Evolutionary conservation across 2,888 invertebrate species (phyloP).

Genomic region (Cerastoderma edule): DNA sequence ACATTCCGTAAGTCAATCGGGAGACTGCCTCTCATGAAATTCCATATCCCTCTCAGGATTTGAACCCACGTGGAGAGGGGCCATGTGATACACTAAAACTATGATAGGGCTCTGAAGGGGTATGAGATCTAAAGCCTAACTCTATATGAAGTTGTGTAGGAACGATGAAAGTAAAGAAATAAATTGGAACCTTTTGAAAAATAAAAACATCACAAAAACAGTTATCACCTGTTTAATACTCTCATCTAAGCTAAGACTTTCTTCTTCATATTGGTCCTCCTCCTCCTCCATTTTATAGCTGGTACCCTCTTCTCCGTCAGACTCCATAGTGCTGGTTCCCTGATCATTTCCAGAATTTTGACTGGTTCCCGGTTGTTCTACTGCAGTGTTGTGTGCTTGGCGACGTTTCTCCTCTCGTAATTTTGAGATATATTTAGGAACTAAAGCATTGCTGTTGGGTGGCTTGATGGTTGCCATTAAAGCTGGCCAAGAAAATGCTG

Average conservation of each 20-base stretch:
- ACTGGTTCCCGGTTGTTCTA: not conserved
- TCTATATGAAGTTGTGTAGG: too few relatives aligned
- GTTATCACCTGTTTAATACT: too few relatives aligned
- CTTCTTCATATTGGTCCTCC: not conserved
- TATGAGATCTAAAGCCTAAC: too few relatives aligned
- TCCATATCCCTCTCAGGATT: too few relatives aligned
- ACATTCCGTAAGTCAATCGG: too few relatives aligned
- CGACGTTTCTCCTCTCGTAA: not conserved
- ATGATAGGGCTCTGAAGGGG: too few relatives aligned
- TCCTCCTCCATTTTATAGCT: not conserved
- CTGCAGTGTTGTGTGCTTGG: not conserved
- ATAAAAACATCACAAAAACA: too few relatives aligned
- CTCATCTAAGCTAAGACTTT: conserved; percentile 7
- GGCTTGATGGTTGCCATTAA: conserved; percentile 69
- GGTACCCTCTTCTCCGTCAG: not conserved
- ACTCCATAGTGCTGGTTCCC: not conserved
- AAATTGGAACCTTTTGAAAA: too few relatives aligned
- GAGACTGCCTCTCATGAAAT: too few relatives aligned
- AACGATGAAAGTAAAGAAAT: too few relatives aligned
- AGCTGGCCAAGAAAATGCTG: conserved; percentile 77
- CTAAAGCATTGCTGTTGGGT: not conserved
- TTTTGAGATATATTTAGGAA: not conserved
- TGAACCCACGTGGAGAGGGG: too few relatives aligned
- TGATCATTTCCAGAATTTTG: not conserved
- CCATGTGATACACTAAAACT: too few relatives aligned